Evolutionary conservation across 2,797 vertebrate genomes (phyloP), one percentile per base, ranked within the genome.

Genomic region (Sebastes diploproa): DNA sequence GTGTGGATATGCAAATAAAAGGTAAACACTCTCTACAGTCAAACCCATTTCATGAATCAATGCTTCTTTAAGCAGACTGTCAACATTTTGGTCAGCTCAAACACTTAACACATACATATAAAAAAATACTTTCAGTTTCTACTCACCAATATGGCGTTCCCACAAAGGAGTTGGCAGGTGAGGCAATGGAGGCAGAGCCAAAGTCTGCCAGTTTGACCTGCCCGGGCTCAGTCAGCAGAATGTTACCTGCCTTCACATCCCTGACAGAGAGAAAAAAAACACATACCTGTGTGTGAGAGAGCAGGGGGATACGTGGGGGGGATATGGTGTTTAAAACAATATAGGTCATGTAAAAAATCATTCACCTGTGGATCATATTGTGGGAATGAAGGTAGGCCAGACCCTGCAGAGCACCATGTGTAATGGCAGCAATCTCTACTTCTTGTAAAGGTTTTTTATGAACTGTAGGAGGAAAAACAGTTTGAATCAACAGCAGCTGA

Each of bases 371-470:
- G 95, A 99, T 99, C 98, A 99, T 98, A 88, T 98, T 99, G 95
- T 99, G 98, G 94, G 97, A 99, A 95, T 99, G 98, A 95, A 99
- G 97, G 92, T 99, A 99, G 80, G 98, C 98, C 95, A 99, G 95
- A 82, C 98, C 98, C 94, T 98, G 98, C 95, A 99, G 96, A 96
- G 98, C 98, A 96, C 98, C 98, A 89, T 99, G 98, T 86, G 98
- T 99, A 89, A 99, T 99, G 94, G 98, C 98, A 92, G 98, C 98
- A 88, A 99, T 99, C 96, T 99, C 98, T 84, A 98, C 94, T 96
- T 99, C 98, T 95, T 99, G 98, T 92, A 99, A 95, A 89, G 98
- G 98, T 93, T 99, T 99, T 96, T 99, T 99, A 96, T 99, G 98
- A 94, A 99, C 98, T 99, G 93, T 16, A 76, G 89, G 84, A 80